These are phyloP conservation scores for Erpobdella octoculata DNA, from an alignment of 2,888 invertebrate species.

Conservation along the genomic window DNA sequence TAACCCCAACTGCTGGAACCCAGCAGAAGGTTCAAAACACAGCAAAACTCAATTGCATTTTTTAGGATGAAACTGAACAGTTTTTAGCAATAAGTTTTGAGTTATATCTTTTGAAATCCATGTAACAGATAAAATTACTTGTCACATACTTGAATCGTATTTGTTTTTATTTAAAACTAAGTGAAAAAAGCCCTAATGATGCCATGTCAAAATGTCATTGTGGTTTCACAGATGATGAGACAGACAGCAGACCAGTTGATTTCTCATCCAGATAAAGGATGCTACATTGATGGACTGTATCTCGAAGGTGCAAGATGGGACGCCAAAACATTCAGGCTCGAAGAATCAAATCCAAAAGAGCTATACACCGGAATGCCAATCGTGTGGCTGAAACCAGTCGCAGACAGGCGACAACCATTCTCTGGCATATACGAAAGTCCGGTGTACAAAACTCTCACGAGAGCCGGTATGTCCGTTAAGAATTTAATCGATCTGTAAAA, in stretches of 20 bases:
- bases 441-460: conserved; percentile 61
- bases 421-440: conserved; percentile 59
- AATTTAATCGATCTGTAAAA: not conserved
- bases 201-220: not conserved
- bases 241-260: conserved; percentile 42
- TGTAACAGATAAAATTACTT: too few species aligned
- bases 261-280: conserved; percentile 49
- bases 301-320: conserved; percentile 51
- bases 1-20: too few species aligned
- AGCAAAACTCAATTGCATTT: too few species aligned
- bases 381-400: conserved; percentile 65
- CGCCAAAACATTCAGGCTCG: conserved; percentile 39
- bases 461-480: conserved; percentile 54
- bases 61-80: too few species aligned
- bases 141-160: too few species aligned
- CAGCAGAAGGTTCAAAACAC: too few species aligned
- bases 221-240: conserved; percentile 45
- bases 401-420: conserved; percentile 56
- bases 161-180: too few species aligned
- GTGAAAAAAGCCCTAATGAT: too few species aligned
- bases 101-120: too few species aligned
- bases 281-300: conserved; percentile 51
- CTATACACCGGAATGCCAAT: conserved; percentile 62
- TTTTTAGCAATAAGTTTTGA: too few species aligned
- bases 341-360: conserved; percentile 51